Conservation (phyloP, 2,113 vertebrate species). For the Lamprologus callipterus region DNA sequence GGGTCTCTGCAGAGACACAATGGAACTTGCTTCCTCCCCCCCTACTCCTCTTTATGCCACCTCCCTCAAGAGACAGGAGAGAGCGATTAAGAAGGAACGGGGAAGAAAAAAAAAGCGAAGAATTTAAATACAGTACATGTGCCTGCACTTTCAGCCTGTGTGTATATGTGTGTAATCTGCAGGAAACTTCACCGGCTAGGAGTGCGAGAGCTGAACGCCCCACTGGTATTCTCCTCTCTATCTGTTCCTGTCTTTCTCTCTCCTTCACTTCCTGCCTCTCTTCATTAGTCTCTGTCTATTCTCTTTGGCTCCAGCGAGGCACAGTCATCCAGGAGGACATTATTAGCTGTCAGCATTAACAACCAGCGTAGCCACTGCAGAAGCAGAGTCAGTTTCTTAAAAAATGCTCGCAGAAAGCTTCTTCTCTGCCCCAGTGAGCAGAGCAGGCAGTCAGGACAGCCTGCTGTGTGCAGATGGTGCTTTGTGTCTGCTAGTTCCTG, state of each 20-base stretch:
- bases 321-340: conserved; percentile 55
- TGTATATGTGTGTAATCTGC: background rate
- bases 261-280: conserved; percentile 33
- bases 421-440: conserved; percentile 21
- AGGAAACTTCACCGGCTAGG: conserved; percentile 20
- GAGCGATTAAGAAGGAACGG: conserved; percentile 25
- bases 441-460: conserved; percentile 46
- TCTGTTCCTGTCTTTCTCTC: conserved; percentile 10
- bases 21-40: conserved; percentile 31
- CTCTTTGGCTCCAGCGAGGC: conserved; percentile 36
- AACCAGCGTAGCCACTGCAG: conserved; percentile 15
- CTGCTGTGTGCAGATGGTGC: conserved; percentile 64
- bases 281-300: conserved; percentile 41
- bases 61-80: conserved; percentile 38
- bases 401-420: conserved; percentile 38
- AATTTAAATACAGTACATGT: conserved; percentile 42
- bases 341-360: conserved; percentile 62
- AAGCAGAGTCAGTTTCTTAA: conserved; percentile 44
- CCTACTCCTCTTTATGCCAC: conserved; percentile 23
- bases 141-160: background rate
- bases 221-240: conserved; percentile 7
- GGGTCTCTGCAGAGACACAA: conserved; percentile 54
- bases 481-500: conserved; percentile 56
- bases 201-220: background rate
- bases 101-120: conserved; percentile 4